Conservation (phyloP, 2,113 vertebrate species). For the Odocoileus hemionus region DNA sequence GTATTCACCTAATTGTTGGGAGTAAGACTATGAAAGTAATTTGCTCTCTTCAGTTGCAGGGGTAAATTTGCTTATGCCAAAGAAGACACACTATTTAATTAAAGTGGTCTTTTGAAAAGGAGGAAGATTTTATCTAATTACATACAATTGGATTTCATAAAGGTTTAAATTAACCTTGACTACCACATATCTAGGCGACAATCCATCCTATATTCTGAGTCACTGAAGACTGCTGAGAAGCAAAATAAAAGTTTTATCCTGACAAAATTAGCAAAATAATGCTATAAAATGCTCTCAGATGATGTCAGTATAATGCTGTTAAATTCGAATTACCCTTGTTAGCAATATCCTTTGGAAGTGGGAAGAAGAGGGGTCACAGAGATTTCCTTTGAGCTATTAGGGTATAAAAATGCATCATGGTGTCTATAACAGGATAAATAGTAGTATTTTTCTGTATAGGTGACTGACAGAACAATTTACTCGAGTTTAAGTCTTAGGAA, state of each 20-base stretch:
- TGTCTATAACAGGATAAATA: not conserved
- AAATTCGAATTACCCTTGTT: not conserved
- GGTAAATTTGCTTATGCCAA: not conserved
- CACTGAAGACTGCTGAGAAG: not conserved
- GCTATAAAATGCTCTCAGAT: not conserved
- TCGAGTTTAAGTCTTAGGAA: not conserved
- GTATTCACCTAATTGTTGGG: not conserved
- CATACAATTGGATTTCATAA: not conserved
- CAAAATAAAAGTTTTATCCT: not conserved
- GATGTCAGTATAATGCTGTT: not conserved
- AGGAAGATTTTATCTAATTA: not conserved
- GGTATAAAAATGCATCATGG: not conserved
- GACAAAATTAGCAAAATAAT: not conserved
- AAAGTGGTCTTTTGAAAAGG: not conserved
- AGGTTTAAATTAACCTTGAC: not conserved
- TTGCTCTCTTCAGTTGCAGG: not conserved
- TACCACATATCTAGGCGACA: not conserved
- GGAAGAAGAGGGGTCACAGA: not conserved
- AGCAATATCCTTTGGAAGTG: not conserved
- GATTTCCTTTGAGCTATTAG: not conserved
- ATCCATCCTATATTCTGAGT: not conserved
- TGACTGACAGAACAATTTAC: not conserved
- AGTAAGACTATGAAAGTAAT: not conserved
- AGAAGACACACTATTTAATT: not conserved
- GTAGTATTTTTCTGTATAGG: not conserved